Evolutionary conservation across 2,797 vertebrate species (phyloP).

Genomic region (Thalassophryne amazonica): DNA sequence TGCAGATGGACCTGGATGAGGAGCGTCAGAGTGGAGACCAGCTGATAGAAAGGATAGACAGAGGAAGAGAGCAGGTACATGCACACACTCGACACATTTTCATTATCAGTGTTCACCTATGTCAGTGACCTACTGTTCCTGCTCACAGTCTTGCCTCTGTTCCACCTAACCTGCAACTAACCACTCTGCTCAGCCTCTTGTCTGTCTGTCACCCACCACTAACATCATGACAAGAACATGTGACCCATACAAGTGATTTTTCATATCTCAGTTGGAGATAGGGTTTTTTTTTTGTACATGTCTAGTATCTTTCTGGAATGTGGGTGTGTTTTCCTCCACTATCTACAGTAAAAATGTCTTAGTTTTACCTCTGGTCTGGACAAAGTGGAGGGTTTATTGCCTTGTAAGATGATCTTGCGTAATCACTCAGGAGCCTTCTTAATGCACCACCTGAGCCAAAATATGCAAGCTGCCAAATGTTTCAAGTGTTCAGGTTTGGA

Average conservation of each 20-base stretch:
- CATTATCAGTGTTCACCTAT: slow-evolving; percentile 38
- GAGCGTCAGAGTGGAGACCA: slow-evolving; percentile 90
- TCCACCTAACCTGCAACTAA: slow-evolving; percentile 46
- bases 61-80: slow-evolving; percentile 92
- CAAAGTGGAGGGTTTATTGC: slow-evolving; percentile 52
- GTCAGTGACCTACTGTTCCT: slow-evolving; percentile 30
- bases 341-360: slow-evolving; percentile 13
- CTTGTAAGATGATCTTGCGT: slow-evolving; percentile 70
- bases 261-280: slow-evolving; percentile 3
- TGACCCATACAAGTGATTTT: slow-evolving; percentile 7
- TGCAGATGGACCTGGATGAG: slow-evolving; percentile 94
- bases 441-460: slow-evolving; percentile 56
- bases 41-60: slow-evolving; percentile 87
- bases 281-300: neutral
- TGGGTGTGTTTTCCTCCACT: slow-evolving; percentile 7
- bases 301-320: neutral
- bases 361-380: slow-evolving; percentile 33
- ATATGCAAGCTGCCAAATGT: slow-evolving; percentile 64
- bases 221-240: slow-evolving; percentile 50
- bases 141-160: slow-evolving; percentile 41
- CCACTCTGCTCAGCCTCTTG: slow-evolving; percentile 39
- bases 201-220: slow-evolving; percentile 40
- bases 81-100: slow-evolving; percentile 21
- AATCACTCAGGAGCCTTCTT: slow-evolving; percentile 67
- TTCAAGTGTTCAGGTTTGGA: slow-evolving; percentile 61